A percentile compares a stretch with the other conserved stretches of the same genome.
Evolutionary conservation across 2,888 invertebrate genomes (phyloP).

Genomic region (Orthonychiurus folsomi): DNA sequence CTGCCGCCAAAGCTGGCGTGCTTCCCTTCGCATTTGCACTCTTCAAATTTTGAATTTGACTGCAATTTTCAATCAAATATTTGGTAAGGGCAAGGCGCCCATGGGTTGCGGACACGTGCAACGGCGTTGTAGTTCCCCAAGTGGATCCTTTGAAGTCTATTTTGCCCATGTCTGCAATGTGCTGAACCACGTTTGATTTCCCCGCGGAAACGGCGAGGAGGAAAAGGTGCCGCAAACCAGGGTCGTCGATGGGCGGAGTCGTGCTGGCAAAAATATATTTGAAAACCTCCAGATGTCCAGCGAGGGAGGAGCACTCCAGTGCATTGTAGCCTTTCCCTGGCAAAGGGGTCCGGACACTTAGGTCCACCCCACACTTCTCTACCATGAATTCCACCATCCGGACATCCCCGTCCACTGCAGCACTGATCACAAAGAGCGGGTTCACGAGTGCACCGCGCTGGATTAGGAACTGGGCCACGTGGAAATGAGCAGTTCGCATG

Average conservation of each 20-base stretch:
- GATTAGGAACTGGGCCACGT: neutral
- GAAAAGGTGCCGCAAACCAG: too few relatives aligned
- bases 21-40: too few relatives aligned
- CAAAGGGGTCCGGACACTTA: neutral
- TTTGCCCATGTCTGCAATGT: neutral
- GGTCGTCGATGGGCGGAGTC: neutral
- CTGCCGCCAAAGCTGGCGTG: neutral
- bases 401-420: neutral
- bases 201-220: neutral
- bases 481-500: neutral
- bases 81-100: neutral
- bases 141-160: too few relatives aligned
- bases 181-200: constrained; percentile 2
- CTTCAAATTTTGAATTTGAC: too few relatives aligned
- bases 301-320: neutral
- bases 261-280: neutral
- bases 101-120: neutral
- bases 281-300: neutral
- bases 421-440: neutral
- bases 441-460: neutral
- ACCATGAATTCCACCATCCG: neutral
- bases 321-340: neutral
- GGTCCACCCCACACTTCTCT: neutral
- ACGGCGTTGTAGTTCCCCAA: neutral
- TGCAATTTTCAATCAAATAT: neutral